Evolutionary conservation across 2,113 vertebrate species (phyloP).

Genomic region (Tauraco erythrolophus): DNA sequence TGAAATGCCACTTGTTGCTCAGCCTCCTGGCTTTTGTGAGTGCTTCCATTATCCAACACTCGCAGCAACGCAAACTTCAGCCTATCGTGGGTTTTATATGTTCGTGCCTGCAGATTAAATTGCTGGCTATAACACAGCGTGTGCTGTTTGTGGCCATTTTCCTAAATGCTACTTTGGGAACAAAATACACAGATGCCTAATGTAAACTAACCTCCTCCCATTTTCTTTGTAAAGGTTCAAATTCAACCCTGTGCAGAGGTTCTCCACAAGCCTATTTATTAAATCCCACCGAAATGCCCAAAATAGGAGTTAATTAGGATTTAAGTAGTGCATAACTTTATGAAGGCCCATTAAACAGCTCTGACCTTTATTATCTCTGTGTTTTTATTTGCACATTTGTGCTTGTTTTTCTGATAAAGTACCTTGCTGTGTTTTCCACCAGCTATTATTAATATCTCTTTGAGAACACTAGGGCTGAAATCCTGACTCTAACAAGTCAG

Average conservation of each 20-base stretch:
- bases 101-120: slow-evolving; percentile 57
- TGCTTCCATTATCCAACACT: neutral
- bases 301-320: slow-evolving; percentile 39
- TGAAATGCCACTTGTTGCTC: slow-evolving; percentile 53
- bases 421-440: neutral
- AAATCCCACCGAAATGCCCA: slow-evolving; percentile 10
- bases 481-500: neutral
- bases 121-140: slow-evolving; percentile 46
- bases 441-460: neutral
- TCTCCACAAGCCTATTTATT: neutral
- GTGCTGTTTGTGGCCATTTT: slow-evolving; percentile 22
- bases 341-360: slow-evolving; percentile 15
- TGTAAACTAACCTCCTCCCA: slow-evolving; percentile 22
- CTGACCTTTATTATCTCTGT: slow-evolving; percentile 8
- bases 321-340: slow-evolving; percentile 36
- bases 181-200: slow-evolving; percentile 38
- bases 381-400: neutral
- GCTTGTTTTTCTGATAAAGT: slow-evolving; percentile 10
- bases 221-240: neutral
- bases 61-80: neutral
- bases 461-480: neutral
- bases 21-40: slow-evolving; percentile 12
- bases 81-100: neutral
- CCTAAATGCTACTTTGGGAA: slow-evolving; percentile 50
- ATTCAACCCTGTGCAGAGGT: slow-evolving; percentile 2